Conservation (phyloP, 2,888 invertebrate genomes). For the Andrena praecox region DNA sequence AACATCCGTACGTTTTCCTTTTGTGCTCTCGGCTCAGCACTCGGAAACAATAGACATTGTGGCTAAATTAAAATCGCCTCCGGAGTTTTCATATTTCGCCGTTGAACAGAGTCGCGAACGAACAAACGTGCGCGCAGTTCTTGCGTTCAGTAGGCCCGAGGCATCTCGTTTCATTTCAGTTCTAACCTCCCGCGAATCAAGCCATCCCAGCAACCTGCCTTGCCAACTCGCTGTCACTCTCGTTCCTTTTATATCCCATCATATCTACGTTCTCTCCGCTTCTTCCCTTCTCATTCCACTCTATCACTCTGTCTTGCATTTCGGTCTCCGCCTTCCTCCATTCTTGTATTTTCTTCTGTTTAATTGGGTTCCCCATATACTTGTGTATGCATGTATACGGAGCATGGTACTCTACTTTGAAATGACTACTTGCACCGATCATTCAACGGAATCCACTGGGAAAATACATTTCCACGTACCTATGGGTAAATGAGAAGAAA, state of each 20-base stretch:
- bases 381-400: too few species aligned
- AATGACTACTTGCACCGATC: too few species aligned
- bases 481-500: too few species aligned
- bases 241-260: conserved; percentile 38
- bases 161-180: conserved; percentile 83
- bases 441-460: too few species aligned
- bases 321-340: background rate
- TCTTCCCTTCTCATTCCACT: background rate
- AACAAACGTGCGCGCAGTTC: conserved; percentile 53
- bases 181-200: conserved; percentile 72
- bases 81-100: conserved; percentile 84
- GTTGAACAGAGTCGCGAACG: conserved; percentile 73
- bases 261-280: background rate
- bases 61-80: conserved; percentile 85
- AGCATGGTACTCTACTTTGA: too few species aligned
- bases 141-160: conserved; percentile 70
- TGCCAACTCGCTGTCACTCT: conserved; percentile 41
- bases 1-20: conserved; percentile 63
- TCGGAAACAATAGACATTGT: conserved; percentile 83
- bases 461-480: too few species aligned
- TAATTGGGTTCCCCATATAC: background rate
- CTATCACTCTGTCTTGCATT: background rate
- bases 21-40: conserved; percentile 66
- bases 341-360: background rate
- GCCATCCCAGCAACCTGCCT: conserved; percentile 40